Evolutionary conservation across 92 coral and sea anemone genomes (phyloP).

Genomic region (Umimayanthus chanpuru): DNA sequence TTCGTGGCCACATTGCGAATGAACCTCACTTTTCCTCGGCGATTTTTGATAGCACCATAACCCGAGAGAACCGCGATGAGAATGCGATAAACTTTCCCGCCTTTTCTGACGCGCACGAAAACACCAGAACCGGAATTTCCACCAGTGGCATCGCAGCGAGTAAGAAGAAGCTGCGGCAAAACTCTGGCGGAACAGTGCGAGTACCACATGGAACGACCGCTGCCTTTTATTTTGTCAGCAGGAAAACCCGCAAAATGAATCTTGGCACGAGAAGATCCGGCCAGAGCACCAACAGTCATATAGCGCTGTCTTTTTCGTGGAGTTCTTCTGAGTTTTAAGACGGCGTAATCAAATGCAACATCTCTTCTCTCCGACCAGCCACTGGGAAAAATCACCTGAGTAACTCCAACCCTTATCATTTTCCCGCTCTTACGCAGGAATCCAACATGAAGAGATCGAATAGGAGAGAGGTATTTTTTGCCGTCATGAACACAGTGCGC

Average conservation of each 20-base stretch:
- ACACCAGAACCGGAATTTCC: constrained; percentile 90
- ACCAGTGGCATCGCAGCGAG: constrained; percentile 69
- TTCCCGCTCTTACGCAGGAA: constrained; percentile 61
- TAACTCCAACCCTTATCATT: constrained; percentile 61
- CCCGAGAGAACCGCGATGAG: constrained; percentile 77
- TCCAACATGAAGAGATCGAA: constrained; percentile 68
- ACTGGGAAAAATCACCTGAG: constrained; percentile 47
- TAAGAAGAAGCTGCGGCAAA: constrained; percentile 46
- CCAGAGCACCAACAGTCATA: constrained; percentile 55
- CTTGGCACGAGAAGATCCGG: constrained; percentile 22
- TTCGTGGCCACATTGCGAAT: constrained; percentile 64
- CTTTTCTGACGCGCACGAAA: constrained; percentile 39
- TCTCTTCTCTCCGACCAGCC: constrained; percentile 49
- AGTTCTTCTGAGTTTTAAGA: constrained; percentile 55
- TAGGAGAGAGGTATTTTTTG: constrained; percentile 49
- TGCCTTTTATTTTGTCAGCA: constrained; percentile 57
- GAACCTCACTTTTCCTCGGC: constrained; percentile 42
- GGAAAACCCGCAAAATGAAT: constrained; percentile 84
- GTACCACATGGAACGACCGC: constrained; percentile 67
- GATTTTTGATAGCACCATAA: constrained; percentile 38
- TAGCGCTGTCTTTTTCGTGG: constrained; percentile 48
- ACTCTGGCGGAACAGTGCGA: constrained; percentile 62
- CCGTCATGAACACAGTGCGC: constrained; percentile 97
- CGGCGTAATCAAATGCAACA: constrained; percentile 70
- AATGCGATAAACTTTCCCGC: constrained; percentile 49